Base-by-base conservation (phyloP, 2,888 invertebrate genomes). In the Megamerina dolium region DNA sequence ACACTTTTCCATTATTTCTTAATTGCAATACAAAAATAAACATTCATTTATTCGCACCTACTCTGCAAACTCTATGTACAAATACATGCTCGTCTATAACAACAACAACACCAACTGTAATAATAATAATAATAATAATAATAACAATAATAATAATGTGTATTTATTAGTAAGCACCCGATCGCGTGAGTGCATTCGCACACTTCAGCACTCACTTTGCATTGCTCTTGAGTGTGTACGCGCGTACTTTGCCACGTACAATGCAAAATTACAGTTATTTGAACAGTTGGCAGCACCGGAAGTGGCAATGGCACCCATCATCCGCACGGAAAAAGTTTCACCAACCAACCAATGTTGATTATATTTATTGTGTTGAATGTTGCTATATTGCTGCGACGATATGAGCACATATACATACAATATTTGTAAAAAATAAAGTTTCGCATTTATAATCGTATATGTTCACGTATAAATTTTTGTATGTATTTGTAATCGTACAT, bases 201-300 rank as follows among this genome's bases (percentile, higher is more conserved):
- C 10, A n/a, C n/a, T n/a, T n/a, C n/a, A n/a, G n/a, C n/a, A n/a
- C n/a, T n/a, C n/a, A n/a, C n/a, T n/a, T n/a, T n/a, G n/a, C n/a
- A n/a, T n/a, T n/a, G n/a, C n/a, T n/a, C n/a, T n/a, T n/a, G n/a
- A n/a, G 14, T 36, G 30, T 31, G 38, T 32, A 41, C 43, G 34
- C 48, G 50, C 45, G 49, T 18, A 37, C 14, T 38, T 30, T 18
- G 20, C 10, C 38, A 19, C 38, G 16, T 19, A 58, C 58, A 56
- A 57, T 58, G 57, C n/a, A 32, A 54, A 60, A 62, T 62, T 62
- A 62, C 58, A 54, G 57, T 59, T 63, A 61, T 61, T 63, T 61
- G 41, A 41, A 41, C 32, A 27, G 43, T 26, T 23, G 18, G 33
- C 21, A 16, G 17, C 26, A 18, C 6, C 36, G 36, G 30, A 33